Evolutionary conservation across 2,113 vertebrate species (phyloP), one percentile per base, ranked within the genome.

Genomic region (Spilogale gracilis): DNA sequence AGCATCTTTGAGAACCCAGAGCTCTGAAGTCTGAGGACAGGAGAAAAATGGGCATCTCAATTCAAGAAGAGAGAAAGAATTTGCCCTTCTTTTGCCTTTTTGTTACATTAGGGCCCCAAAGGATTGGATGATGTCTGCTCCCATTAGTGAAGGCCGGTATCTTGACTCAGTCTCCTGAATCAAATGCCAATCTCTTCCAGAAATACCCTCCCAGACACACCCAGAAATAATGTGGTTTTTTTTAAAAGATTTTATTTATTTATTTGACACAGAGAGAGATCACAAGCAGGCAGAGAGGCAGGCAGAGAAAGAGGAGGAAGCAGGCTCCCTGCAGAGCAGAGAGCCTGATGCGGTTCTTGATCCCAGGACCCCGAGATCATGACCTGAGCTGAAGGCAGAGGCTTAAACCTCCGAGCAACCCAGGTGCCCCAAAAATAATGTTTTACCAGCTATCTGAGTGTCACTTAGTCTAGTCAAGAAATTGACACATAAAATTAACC

Each of bases 111-210:
- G 14, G 27, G 13, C 50, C 21, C 60, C 30, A 2, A 23, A 84
- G 2, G 2, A 27, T 18, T 30, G 1, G 21, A 43, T 63, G 30
- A 38, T 32, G 9, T 8, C 45, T 3, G 0, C 8, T 25, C n/a
- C 25, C 18, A 9, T 8, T n/a, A 20, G 12, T 25, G 48, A 76
- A 78, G n/a, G 21, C 8, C 9, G 13, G 16, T 67, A 7, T 56
- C 45, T 54, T 63, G 43, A 54, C 61, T 78, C n/a, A 32, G 58
- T 54, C 32, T 56, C 32, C n/a, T 79, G 83, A 94, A n/a, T 67
- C 18, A 12, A n/a, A 79, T 45, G 25, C 30, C 48, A 30, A 48
- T 38, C 45, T 79, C 23, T 76, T 38, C 23, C 32, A 63, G 23
- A 85, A 43, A 50, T 18, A 21, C 23, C 91, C 69, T 38, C 63